A percentile compares a stretch with the other conserved stretches of the same genome.
These are phyloP conservation scores for Garra rufa DNA, from an alignment of 2,113 vertebrate species.

Conservation along the genomic window DNA sequence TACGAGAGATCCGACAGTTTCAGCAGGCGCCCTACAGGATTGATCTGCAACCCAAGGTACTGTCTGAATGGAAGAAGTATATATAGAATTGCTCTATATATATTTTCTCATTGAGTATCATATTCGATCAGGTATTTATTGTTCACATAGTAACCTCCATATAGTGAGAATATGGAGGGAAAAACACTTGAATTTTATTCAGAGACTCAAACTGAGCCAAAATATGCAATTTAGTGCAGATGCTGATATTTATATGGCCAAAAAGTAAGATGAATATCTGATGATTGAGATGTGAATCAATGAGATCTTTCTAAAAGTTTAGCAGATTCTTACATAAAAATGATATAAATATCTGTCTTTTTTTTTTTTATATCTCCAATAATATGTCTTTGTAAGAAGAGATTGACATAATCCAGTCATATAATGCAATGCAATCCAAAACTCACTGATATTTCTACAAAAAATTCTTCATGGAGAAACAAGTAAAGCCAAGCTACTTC, in stretches of 20 bases:
- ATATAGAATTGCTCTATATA: neutral
- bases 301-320: neutral
- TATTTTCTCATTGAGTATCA: neutral
- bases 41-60: constrained; percentile 87
- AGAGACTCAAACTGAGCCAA: neutral
- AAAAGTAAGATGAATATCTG: neutral
- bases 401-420: neutral
- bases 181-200: neutral
- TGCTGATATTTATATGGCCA: neutral
- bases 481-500: too few relatives aligned
- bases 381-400: too few relatives aligned
- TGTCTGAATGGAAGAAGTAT: neutral
- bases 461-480: too few relatives aligned
- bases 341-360: neutral
- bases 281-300: too few relatives aligned
- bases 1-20: constrained; percentile 90
- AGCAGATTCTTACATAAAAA: neutral
- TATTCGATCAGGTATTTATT: neutral
- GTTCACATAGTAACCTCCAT: neutral
- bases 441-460: too few relatives aligned
- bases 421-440: neutral
- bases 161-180: neutral
- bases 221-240: neutral
- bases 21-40: constrained; percentile 89
- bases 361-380: too few relatives aligned